Conservation (phyloP, 1,140 invertebrate genomes). For the Anadara kagoshimensis region DNA sequence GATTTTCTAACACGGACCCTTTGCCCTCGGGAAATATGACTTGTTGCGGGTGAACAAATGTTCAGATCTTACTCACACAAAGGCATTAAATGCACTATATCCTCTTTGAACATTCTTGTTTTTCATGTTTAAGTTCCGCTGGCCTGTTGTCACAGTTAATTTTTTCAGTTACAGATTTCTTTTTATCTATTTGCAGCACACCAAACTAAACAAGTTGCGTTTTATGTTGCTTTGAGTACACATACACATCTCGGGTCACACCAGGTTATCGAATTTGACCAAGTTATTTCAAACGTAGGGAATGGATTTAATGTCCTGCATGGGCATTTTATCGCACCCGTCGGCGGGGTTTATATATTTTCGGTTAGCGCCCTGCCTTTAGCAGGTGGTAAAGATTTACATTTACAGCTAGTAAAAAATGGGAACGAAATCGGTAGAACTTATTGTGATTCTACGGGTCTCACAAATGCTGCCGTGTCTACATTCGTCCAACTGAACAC, state of each 20-base stretch:
- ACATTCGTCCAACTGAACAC: background rate
- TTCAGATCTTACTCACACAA: too few species aligned
- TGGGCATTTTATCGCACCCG: constrained; percentile 6
- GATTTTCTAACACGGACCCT: too few species aligned
- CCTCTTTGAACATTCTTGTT: too few species aligned
- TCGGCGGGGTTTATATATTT: background rate
- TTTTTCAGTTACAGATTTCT: too few species aligned
- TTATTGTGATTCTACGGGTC: background rate
- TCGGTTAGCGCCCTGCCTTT: background rate
- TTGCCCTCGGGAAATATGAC: too few species aligned
- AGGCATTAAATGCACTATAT: too few species aligned
- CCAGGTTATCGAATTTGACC: constrained; percentile 1
- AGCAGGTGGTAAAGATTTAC: background rate
- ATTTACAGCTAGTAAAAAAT: background rate
- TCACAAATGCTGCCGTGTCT: background rate
- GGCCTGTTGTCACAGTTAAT: too few species aligned
- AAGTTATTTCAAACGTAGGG: constrained; percentile 1
- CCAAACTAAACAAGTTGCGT: too few species aligned
- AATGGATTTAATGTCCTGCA: background rate
- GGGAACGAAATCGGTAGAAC: background rate
- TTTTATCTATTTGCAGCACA: too few species aligned
- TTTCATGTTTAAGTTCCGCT: too few species aligned
- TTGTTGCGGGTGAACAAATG: too few species aligned
- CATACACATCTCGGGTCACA: background rate
- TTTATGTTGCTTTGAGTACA: background rate